A percentile compares a stretch with the other conserved stretches of the same genome.
Evolutionary conservation across 2,113 vertebrate genomes (phyloP).

Genomic region (Myocastor coypus): DNA sequence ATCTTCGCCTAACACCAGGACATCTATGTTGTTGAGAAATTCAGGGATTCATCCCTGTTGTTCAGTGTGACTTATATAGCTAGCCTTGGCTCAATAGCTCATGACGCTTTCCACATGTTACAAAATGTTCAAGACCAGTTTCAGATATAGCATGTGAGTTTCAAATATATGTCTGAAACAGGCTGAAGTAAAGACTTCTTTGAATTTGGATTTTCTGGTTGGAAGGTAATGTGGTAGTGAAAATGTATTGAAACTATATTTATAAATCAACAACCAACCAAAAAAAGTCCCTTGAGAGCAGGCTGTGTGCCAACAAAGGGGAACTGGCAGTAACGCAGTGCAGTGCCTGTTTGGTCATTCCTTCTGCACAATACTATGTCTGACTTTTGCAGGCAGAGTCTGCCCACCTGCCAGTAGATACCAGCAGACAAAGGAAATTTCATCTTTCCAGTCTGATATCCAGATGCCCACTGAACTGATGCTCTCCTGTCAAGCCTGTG

Average conservation of each 20-base stretch:
- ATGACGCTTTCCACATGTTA: neutral
- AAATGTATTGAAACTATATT: neutral
- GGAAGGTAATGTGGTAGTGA: neutral
- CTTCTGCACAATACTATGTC: constrained; percentile 62
- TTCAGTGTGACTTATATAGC: neutral
- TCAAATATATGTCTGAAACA: neutral
- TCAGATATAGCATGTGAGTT: neutral
- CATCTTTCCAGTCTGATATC: neutral
- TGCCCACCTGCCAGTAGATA: constrained; percentile 58
- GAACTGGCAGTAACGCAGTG: neutral
- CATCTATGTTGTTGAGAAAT: neutral
- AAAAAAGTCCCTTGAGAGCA: neutral
- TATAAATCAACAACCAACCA: neutral
- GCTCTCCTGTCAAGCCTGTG: neutral
- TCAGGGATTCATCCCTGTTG: neutral
- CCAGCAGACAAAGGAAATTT: constrained; percentile 32
- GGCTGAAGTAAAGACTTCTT: neutral
- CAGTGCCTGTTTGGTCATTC: constrained; percentile 29
- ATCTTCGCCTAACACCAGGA: neutral
- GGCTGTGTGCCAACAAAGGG: neutral
- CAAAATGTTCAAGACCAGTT: constrained; percentile 9
- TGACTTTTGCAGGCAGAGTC: constrained; percentile 43
- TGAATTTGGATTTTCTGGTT: neutral
- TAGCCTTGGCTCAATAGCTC: neutral
- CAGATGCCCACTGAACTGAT: neutral